These are phyloP conservation scores for Plagodis dolabraria DNA, from an alignment of 2,888 invertebrate species.

Conservation along the genomic window DNA sequence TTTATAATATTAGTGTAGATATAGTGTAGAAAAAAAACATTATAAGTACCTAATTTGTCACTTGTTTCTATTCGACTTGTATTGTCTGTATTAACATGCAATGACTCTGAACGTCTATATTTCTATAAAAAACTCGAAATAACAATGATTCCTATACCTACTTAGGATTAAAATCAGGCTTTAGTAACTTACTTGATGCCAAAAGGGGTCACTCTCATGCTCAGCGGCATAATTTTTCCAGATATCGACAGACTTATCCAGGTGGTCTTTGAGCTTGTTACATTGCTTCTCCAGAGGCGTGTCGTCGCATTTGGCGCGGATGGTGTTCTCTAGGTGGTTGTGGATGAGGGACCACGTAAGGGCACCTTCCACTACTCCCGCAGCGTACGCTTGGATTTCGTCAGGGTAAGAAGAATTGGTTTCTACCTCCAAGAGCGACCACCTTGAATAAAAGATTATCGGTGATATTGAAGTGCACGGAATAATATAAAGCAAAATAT, in stretches of 20 bases:
- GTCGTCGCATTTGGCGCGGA: conserved; percentile 77
- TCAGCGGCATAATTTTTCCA: conserved; percentile 85
- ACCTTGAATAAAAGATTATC: conserved; percentile 77
- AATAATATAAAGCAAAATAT: too few species aligned
- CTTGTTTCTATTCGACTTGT: too few species aligned
- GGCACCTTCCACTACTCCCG: conserved; percentile 93
- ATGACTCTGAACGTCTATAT: too few species aligned
- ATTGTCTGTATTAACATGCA: too few species aligned
- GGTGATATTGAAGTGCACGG: too few species aligned
- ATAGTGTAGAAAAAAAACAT: too few species aligned
- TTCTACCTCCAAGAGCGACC: conserved; percentile 92
- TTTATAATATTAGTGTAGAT: too few species aligned
- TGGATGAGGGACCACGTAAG: conserved; percentile 92
- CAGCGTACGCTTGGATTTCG: conserved; percentile 93
- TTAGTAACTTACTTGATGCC: conserved; percentile 91
- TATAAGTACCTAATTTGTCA: too few species aligned
- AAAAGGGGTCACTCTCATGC: conserved; percentile 86
- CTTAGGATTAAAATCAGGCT: not conserved
- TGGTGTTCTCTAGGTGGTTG: conserved; percentile 91
- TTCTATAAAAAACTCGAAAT: too few species aligned
- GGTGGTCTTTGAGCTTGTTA: conserved; percentile 85
- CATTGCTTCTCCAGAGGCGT: conserved; percentile 85
- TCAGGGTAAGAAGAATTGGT: conserved; percentile 90
- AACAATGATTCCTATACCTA: not conserved
- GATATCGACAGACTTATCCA: conserved; percentile 87